Base-by-base conservation (phyloP, 2,797 vertebrate species). In the Rhinoraja longicauda region DNA sequence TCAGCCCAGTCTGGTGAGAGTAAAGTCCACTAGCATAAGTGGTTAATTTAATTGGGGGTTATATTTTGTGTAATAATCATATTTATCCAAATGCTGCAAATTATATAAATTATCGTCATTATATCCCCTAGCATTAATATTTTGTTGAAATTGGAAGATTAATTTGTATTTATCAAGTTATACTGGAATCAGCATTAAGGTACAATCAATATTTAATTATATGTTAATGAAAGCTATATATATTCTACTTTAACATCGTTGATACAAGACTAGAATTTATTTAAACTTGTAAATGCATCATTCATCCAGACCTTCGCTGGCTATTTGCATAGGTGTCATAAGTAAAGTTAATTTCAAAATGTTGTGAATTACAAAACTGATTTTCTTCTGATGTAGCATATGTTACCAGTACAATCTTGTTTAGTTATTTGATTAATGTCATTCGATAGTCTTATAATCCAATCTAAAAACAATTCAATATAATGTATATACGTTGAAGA, bases 291-390 rank as follows among this genome's bases (percentile, higher is more conserved):
- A 91, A 70, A 57, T n/a, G 2, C 39, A 92, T 92, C 6, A 75
- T 75, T 92, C 67, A 92, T 92, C 90, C 70, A 75, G 90, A 57
- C 64, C 39, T 64, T 91, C 39, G 70, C 90, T 73, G 90, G 70
- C 24, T 91, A 75, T 92, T 75, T 92, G 67, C 90, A 75, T 73
- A 57, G 90, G 70, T 39, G 75, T 90, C 17, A 45, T 29, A 92
- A 91, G 36, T 91, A 70, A 91, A 75, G 6, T 26, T 45, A 39
- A 73, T 13, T 32, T 67, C 62, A 67, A 88, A 67, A 88, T 67
- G 36, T 64, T 64, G 24, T 84, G n/a, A 88, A 88, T 67, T 86
- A n/a, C 59, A 62, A 53, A 45, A 57, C 9, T 57, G 21, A 81
- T 59, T 57, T 82, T 12, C n/a, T 53, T 72, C 45, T 29, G 53